phyloP scores from a whole-genome alignment of 2,797 vertebrate species.

The Chromobotia macracanthus region DNA sequence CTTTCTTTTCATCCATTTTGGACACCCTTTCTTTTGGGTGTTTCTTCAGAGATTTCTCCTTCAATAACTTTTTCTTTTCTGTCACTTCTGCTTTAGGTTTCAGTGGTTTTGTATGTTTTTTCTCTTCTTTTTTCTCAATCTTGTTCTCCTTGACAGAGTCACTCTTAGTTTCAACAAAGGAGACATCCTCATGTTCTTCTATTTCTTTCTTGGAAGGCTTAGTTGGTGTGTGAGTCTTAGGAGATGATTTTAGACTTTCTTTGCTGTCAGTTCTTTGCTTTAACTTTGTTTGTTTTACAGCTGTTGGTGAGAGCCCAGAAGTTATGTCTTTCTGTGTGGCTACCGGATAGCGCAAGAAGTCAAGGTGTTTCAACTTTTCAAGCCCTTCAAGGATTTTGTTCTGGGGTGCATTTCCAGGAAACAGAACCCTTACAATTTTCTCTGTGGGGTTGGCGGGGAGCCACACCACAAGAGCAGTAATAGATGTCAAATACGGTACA shows the following conservation, averaged over 20 bases:
- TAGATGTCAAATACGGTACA: conserved; percentile 96
- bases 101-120: conserved; percentile 79
- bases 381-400: conserved; percentile 97
- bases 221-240: conserved; percentile 78
- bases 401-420: conserved; percentile 97
- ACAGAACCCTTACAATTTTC: conserved; percentile 94
- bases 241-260: conserved; percentile 93
- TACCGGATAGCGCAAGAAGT: conserved; percentile 93
- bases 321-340: conserved; percentile 93
- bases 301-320: conserved; percentile 82
- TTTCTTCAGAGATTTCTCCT: conserved; percentile 92
- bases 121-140: conserved; percentile 81
- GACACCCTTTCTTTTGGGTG: conserved; percentile 90
- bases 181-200: conserved; percentile 81
- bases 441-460: conserved; percentile 92
- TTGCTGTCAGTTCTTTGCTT: conserved; percentile 97
- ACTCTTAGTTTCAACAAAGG: conserved; percentile 80
- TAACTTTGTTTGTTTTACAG: conserved; percentile 91
- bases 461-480: conserved; percentile 96
- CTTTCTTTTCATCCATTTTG: conserved; percentile 95
- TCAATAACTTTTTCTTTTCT: conserved; percentile 91
- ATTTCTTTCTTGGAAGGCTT: conserved; percentile 86
- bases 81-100: conserved; percentile 86
- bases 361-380: conserved; percentile 94
- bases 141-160: conserved; percentile 87